A percentile compares a stretch with the other conserved stretches of the same genome.
Conservation (phyloP, 2,888 invertebrate genomes). For the Eupithecia centaureata region DNA sequence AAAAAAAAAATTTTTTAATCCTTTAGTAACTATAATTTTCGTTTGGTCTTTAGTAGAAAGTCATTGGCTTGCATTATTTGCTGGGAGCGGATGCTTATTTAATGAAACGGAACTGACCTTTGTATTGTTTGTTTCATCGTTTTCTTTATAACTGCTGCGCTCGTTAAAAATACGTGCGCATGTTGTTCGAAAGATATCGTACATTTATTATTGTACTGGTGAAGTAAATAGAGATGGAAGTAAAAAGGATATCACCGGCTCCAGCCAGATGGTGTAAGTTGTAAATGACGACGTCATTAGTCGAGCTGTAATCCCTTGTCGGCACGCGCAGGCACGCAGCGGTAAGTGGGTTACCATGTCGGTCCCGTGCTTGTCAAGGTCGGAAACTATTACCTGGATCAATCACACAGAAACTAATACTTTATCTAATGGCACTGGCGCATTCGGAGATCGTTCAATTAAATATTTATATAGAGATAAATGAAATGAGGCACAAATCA, state of each 20-base stretch:
- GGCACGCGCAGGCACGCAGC: constrained; percentile 72
- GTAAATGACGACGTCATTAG: constrained; percentile 60
- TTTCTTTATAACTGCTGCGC: constrained; percentile 17
- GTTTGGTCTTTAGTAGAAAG: constrained; percentile 2
- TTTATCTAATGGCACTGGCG: constrained; percentile 9
- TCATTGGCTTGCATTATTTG: constrained; percentile 42
- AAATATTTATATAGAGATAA: constrained; percentile 40
- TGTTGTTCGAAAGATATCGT: constrained; percentile 12
- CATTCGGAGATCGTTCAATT: constrained; percentile 31
- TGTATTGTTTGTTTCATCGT: constrained; percentile 25
- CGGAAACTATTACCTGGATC: constrained; percentile 53
- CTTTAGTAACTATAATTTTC: too few relatives aligned
- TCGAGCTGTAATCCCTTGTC: constrained; percentile 63
- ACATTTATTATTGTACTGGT: constrained; percentile 12
- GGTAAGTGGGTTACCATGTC: constrained; percentile 75
- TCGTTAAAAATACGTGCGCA: constrained; percentile 16
- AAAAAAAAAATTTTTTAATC: too few relatives aligned
- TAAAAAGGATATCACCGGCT: constrained; percentile 32
- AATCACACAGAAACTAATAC: constrained; percentile 18
- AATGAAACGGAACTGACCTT: constrained; percentile 43
- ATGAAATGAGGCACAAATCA: constrained; percentile 58
- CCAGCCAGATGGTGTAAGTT: constrained; percentile 63
- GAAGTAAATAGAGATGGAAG: constrained; percentile 18
- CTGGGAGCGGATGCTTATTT: constrained; percentile 59
- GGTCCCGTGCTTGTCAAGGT: constrained; percentile 66